phyloP scores from a whole-genome alignment of 1,140 invertebrate genomes.

The Cydia fagiglandana region DNA sequence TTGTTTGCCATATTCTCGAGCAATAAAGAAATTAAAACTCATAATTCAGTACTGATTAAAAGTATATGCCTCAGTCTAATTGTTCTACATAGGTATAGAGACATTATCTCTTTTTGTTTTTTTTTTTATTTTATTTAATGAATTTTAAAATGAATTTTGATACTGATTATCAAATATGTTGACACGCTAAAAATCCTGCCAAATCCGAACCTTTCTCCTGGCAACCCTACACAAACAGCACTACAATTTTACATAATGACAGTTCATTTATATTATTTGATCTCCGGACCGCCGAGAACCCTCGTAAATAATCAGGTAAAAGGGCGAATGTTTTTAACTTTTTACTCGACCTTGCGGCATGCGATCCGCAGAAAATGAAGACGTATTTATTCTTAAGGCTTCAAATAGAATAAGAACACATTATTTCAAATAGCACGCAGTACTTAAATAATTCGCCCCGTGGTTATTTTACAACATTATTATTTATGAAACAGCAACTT shows the following conservation, averaged over 20 bases:
- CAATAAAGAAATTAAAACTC: too few relatives aligned
- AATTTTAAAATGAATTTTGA: too few relatives aligned
- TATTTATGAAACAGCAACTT: not conserved
- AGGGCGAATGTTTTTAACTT: slow-evolving; percentile 49
- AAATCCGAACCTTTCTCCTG: not conserved
- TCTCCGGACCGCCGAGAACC: slow-evolving; percentile 31
- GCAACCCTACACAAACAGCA: slow-evolving; percentile 34
- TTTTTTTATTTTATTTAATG: too few relatives aligned
- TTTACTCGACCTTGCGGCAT: slow-evolving; percentile 56
- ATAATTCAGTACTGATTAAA: too few relatives aligned
- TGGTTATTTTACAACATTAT: not conserved
- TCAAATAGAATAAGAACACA: not conserved
- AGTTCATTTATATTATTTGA: slow-evolving; percentile 63
- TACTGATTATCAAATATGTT: too few relatives aligned
- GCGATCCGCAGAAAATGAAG: slow-evolving; percentile 37
- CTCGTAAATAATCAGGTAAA: slow-evolving; percentile 54
- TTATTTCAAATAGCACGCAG: slow-evolving; percentile 6
- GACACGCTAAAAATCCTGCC: too few relatives aligned
- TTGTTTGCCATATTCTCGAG: too few relatives aligned
- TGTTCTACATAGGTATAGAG: too few relatives aligned
- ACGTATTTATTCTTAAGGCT: not conserved
- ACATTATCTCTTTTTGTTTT: too few relatives aligned
- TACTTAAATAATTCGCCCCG: not conserved
- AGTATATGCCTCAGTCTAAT: too few relatives aligned
- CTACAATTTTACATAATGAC: slow-evolving; percentile 61